phyloP scores from a whole-genome alignment of 2,888 invertebrate genomes.

The Apamea crenata region DNA sequence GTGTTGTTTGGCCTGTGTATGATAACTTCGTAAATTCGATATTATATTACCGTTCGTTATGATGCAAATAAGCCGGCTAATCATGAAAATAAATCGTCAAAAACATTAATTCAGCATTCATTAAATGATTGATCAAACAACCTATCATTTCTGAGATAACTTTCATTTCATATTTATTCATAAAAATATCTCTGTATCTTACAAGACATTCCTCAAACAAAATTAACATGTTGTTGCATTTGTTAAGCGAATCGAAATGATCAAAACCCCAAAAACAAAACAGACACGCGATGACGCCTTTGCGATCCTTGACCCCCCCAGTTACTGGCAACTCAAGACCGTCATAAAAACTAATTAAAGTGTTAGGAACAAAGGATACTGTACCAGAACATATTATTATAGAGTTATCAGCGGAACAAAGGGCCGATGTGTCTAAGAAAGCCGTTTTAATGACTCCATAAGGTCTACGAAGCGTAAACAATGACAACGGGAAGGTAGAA shows the following conservation, averaged over 20 bases:
- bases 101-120: constrained; percentile 30
- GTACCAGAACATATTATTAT: constrained; percentile 65
- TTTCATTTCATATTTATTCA: constrained; percentile 5
- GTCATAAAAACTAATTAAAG: constrained; percentile 77
- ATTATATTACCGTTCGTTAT: constrained; percentile 53
- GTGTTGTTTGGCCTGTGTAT: constrained; percentile 54
- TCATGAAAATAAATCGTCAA: constrained; percentile 33
- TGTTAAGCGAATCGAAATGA: constrained; percentile 1
- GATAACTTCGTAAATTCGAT: constrained; percentile 52
- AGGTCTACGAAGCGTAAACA: constrained; percentile 77
- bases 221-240: background rate
- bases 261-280: constrained; percentile 11
- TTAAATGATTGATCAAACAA: constrained; percentile 40
- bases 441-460: constrained; percentile 76
- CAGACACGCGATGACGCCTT: constrained; percentile 16
- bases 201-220: constrained; percentile 11
- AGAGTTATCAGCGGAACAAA: constrained; percentile 72
- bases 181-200: constrained; percentile 7
- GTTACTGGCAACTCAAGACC: constrained; percentile 47
- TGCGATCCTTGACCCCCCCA: constrained; percentile 52
- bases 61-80: constrained; percentile 35
- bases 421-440: constrained; percentile 69
- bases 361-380: constrained; percentile 72
- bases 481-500: constrained; percentile 75
- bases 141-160: constrained; percentile 23